Evolutionary conservation across 1,140 invertebrate species (phyloP).

Genomic region (Drosophila prosaltans): DNA sequence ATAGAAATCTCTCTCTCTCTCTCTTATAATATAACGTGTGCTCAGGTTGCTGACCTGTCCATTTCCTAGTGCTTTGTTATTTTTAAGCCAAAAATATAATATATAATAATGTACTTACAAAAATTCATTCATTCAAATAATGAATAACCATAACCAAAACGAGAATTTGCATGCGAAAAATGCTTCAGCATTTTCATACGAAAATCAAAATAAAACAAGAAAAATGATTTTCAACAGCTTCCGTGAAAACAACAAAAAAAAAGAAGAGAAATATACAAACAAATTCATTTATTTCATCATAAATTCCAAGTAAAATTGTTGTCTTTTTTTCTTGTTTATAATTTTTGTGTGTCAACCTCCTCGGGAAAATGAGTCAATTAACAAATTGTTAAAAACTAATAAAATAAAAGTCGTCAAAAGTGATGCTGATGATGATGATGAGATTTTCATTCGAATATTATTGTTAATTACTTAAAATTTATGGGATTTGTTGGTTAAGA

Average conservation of each 20-base stretch:
- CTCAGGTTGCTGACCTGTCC: conserved; percentile 7
- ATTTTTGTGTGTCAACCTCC: conserved; percentile 5
- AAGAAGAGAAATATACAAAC: neutral
- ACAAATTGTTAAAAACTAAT: conserved; percentile 8
- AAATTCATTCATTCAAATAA: conserved; percentile 6
- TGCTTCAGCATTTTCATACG: neutral
- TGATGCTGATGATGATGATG: conserved; percentile 2
- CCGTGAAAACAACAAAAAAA: neutral
- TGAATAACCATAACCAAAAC: conserved; percentile 6
- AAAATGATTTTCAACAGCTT: conserved; percentile 4
- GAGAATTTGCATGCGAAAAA: conserved; percentile 3
- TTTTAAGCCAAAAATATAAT: neutral
- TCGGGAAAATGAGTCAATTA: conserved; percentile 1
- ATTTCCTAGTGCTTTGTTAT: conserved; percentile 6
- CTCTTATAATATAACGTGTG: neutral
- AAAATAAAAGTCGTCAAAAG: neutral
- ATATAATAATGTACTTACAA: conserved; percentile 8
- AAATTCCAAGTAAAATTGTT: neutral
- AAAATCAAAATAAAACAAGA: neutral
- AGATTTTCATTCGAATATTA: neutral
- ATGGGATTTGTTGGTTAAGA: neutral
- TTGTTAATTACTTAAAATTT: neutral
- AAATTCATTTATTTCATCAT: conserved; percentile 5
- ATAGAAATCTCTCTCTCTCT: neutral
- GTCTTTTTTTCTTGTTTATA: neutral